phyloP scores from a whole-genome alignment of 2,888 invertebrate species.

The Cephalotes varians region DNA sequence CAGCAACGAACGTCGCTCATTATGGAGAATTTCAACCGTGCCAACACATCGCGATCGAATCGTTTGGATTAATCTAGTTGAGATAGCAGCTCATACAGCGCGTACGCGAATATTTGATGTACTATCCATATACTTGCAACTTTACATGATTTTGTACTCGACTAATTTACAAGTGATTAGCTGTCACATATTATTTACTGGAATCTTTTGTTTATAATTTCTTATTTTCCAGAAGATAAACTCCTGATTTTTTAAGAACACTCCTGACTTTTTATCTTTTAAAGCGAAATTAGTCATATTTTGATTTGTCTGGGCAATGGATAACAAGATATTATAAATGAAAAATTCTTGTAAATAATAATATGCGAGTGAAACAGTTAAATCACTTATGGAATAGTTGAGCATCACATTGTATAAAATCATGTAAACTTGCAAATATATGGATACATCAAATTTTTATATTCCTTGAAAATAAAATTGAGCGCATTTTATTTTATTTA shows the following conservation, averaged over 20 bases:
- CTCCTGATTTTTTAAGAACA: no score
- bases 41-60: neutral
- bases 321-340: neutral
- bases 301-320: neutral
- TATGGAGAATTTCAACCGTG: conserved; percentile 2
- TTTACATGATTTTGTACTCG: no score
- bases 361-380: neutral
- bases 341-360: neutral
- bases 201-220: no score
- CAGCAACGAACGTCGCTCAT: neutral
- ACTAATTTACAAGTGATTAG: no score
- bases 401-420: neutral
- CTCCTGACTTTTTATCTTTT: neutral
- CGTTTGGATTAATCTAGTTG: neutral
- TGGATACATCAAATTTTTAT: neutral
- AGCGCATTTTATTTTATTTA: neutral
- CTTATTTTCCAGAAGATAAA: no score
- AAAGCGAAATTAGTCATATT: neutral
- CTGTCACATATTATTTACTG: no score
- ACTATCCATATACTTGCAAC: no score
- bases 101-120: no score
- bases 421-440: neutral
- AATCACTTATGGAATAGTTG: neutral
- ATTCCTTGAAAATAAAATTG: neutral
- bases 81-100: neutral